Evolutionary conservation across 1,140 invertebrate species (phyloP), one percentile per base, ranked within the genome.

Genomic region (Ephestia elutella): DNA sequence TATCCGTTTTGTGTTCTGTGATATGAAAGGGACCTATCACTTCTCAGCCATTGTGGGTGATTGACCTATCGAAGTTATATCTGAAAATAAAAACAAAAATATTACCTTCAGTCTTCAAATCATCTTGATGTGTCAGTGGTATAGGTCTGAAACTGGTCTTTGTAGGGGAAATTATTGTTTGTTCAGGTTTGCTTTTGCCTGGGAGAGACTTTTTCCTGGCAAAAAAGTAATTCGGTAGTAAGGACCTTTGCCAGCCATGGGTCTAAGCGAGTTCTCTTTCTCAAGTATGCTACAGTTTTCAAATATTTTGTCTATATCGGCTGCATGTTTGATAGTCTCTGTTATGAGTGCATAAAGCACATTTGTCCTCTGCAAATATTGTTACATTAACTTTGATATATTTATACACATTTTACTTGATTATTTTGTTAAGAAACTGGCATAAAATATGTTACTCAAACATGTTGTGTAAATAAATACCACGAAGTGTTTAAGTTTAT

Each of bases 151-250:
- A 88, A 86, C 60, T 83, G 69, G 53, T 92, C 90, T 82, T 93
- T 87, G 81, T 95, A 95, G 54, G n/a, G n/a, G 85, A 80, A 49
- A 92, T 73, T 64, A 96, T 89, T 38, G 92, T 94, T 86, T 91
- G 71, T 51, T 93, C 86, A 5, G 95, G 94, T 83, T 93, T 95
- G 65, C 91, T 92, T 50, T 93, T 90, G 13, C 91, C 90, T 56
- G 90, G 90, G 11, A 96, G 85, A n/a, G 73, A 59, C 78, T 91
- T 91, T 86, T 95, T 94, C n/a, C n/a, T n/a, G n/a, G 49, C 95
- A 94, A 90, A 94, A 95, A n/a, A 97, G 79, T 19, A 96, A 85
- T 82, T 97, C 96, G 44, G 94, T 93, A 61, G 96, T 92, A 5
- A 97, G 87, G 69, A 96, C 90, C 84, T 91, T 92, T 0, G 94